A percentile compares a stretch with the other conserved stretches of the same genome.
These are phyloP conservation scores for Lycaena phlaeas DNA, from an alignment of 2,888 invertebrate genomes.

Conservation along the genomic window DNA sequence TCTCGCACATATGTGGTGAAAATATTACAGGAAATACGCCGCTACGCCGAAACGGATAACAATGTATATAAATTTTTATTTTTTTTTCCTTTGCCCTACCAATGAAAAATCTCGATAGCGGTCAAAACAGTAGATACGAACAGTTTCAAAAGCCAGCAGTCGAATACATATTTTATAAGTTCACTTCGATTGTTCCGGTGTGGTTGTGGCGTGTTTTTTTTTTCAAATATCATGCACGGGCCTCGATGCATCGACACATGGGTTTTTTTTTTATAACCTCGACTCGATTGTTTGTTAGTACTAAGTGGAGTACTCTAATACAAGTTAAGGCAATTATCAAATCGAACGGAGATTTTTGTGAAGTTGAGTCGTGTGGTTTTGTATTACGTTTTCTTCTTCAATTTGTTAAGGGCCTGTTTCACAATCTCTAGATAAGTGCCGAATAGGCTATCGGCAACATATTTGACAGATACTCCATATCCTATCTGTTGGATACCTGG, in stretches of 20 bases:
- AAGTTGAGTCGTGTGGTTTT: too few relatives aligned
- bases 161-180: conserved; percentile 70
- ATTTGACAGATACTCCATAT: too few relatives aligned
- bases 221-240: conserved; percentile 43
- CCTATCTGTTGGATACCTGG: too few relatives aligned
- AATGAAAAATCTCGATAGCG: conserved; percentile 56
- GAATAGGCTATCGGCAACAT: too few relatives aligned
- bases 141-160: conserved; percentile 60
- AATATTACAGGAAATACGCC: conserved; percentile 16
- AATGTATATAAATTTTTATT: conserved; percentile 32
- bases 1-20: conserved; percentile 11
- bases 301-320: conserved; percentile 23
- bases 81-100: conserved; percentile 32
- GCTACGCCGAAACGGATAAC: conserved; percentile 16
- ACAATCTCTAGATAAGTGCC: too few relatives aligned
- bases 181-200: conserved; percentile 69
- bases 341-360: background rate
- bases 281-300: conserved; percentile 46
- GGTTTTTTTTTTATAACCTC: conserved; percentile 43
- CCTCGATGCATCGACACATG: conserved; percentile 57
- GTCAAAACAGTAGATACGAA: conserved; percentile 55
- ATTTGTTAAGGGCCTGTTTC: too few relatives aligned
- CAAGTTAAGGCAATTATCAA: background rate
- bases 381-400: too few relatives aligned
- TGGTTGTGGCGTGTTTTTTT: conserved; percentile 39